A percentile compares a stretch with the other conserved stretches of the same genome.
Conservation (phyloP, 2,797 vertebrate species). For the Austrolebias charrua region DNA sequence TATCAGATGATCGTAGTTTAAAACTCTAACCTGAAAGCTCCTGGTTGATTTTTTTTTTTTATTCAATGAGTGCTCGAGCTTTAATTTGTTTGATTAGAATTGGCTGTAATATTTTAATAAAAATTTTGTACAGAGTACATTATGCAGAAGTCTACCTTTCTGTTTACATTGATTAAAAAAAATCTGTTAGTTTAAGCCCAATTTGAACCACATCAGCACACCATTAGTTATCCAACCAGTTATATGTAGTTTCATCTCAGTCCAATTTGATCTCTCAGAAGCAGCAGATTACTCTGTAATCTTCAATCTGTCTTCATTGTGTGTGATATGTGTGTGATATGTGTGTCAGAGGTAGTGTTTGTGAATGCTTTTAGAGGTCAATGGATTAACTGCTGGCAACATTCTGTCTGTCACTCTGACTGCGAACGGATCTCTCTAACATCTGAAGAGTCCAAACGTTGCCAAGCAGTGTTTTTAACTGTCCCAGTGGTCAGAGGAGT, state of each 20-base stretch:
- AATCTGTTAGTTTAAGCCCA: background rate
- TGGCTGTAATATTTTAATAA: too few species aligned
- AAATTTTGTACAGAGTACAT: too few species aligned
- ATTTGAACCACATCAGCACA: background rate
- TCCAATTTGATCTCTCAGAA: background rate
- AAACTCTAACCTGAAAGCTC: too few species aligned
- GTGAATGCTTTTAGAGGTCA: constrained; percentile 21
- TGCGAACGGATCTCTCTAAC: constrained; percentile 27
- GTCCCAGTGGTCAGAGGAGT: constrained; percentile 29
- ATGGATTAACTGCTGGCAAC: constrained; percentile 25
- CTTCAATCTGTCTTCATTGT: background rate
- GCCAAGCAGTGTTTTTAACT: constrained; percentile 35
- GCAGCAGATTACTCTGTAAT: constrained; percentile 10
- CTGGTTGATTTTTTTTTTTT: too few species aligned
- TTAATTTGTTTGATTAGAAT: too few species aligned
- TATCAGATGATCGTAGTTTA: too few species aligned
- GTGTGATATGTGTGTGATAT: constrained; percentile 8
- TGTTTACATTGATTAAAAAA: too few species aligned
- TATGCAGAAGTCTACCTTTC: too few species aligned
- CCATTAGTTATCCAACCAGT: constrained; percentile 3
- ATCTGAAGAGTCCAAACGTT: constrained; percentile 24
- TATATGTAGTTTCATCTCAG: background rate
- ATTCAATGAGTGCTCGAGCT: too few species aligned
- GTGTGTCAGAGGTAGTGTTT: constrained; percentile 22
- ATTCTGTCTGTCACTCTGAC: constrained; percentile 23